Conservation (phyloP, 2,888 invertebrate genomes). For the Aspidiotus rigidus region DNA sequence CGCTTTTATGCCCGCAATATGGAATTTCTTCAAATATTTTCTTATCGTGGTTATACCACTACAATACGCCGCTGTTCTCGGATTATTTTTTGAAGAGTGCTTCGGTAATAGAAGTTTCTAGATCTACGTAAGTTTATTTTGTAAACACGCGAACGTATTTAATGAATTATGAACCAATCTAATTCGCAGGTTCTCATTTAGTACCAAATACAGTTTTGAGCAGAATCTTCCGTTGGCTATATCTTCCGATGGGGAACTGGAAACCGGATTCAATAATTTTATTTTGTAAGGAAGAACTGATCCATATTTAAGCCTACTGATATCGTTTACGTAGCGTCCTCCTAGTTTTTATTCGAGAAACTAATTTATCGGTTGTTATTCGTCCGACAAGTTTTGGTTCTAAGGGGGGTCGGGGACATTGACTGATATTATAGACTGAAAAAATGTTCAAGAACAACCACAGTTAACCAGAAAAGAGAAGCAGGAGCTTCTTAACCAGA, state of each 20-base stretch:
- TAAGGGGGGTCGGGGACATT: too few relatives aligned
- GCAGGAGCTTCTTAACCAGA: too few relatives aligned
- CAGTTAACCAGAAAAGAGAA: too few relatives aligned
- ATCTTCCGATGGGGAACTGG: slow-evolving; percentile 7
- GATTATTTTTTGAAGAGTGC: slow-evolving; percentile 80
- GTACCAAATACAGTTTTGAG: neutral
- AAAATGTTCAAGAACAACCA: too few relatives aligned
- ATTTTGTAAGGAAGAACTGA: slow-evolving; percentile 9
- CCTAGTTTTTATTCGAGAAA: too few relatives aligned
- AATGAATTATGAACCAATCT: neutral
- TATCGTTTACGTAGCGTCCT: too few relatives aligned
- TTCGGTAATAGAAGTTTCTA: slow-evolving; percentile 49
- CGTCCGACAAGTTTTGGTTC: too few relatives aligned
- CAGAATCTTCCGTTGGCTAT: slow-evolving; percentile 9
- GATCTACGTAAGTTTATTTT: neutral
- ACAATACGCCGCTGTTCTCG: slow-evolving; percentile 81
- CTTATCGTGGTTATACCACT: slow-evolving; percentile 69
- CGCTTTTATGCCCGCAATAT: slow-evolving; percentile 55
- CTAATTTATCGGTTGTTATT: too few relatives aligned
- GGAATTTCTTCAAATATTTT: slow-evolving; percentile 75
- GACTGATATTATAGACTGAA: too few relatives aligned
- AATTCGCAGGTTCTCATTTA: neutral
- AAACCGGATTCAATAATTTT: slow-evolving; percentile 16
- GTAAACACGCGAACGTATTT: neutral
- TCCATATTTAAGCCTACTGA: too few relatives aligned